Conservation (phyloP, 64 coral and sea anemone genomes). For the Dendrophyllia cribrosa region DNA sequence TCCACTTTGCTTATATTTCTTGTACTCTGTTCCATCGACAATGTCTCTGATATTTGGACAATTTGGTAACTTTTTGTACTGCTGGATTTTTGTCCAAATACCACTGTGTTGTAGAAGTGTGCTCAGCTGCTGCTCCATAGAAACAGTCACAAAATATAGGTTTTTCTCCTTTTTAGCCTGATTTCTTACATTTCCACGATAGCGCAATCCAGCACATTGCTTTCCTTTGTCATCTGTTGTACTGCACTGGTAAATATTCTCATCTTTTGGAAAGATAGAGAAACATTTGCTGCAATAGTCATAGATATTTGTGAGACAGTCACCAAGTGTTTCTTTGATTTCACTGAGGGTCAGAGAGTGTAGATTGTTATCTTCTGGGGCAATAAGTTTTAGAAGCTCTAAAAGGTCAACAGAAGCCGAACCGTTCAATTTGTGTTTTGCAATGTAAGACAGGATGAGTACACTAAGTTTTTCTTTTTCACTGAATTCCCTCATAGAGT, state of each 20-base stretch:
- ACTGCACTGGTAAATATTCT: constrained; percentile 3
- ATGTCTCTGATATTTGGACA: constrained; percentile 27
- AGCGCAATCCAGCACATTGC: constrained; percentile 17
- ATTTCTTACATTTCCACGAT: not conserved
- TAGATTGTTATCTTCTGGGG: constrained; percentile 11
- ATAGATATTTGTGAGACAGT: constrained; percentile 17
- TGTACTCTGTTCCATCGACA: constrained; percentile 46
- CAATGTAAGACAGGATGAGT: constrained; percentile 27
- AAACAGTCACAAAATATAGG: constrained; percentile 46
- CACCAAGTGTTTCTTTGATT: constrained; percentile 13
- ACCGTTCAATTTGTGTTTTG: constrained; percentile 42
- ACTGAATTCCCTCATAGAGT: constrained; percentile 1
- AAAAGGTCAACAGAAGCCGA: constrained; percentile 43
- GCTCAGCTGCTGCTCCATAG: constrained; percentile 17
- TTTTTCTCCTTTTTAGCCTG: constrained; percentile 27
- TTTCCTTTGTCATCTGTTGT: constrained; percentile 13
- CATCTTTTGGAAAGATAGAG: constrained; percentile 30
- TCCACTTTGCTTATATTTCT: not conserved
- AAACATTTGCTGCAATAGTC: constrained; percentile 24
- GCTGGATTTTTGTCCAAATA: constrained; percentile 34
- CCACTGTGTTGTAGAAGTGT: constrained; percentile 19
- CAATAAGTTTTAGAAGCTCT: constrained; percentile 20
- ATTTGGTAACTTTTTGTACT: constrained; percentile 12
- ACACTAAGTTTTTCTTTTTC: constrained; percentile 42
- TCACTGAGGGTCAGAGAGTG: not conserved